Base-by-base conservation (phyloP, 2,797 vertebrate species). In the Glyptemys insculpta region DNA sequence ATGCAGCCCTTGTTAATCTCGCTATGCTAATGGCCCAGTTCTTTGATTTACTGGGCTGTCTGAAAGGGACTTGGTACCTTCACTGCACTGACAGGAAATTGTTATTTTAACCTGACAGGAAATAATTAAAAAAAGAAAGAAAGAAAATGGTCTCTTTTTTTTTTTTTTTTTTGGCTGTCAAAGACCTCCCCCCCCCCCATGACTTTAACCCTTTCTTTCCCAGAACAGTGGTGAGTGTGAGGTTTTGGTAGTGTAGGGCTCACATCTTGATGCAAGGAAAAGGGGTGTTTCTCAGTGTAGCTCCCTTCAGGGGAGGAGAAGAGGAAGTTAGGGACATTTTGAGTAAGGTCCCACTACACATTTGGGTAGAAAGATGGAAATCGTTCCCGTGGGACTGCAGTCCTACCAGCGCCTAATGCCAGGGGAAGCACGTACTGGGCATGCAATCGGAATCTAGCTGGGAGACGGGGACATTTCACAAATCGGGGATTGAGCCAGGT, bases 81-180 rank as follows among this genome's bases (percentile, higher is more conserved):
- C 97, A 12, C 83, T 98, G 98, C 98, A 97, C 97, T 95, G 97
- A 98, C 97, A 98, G 99, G 98, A 99, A 99, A 99, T 99, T 98
- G 99, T 99, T 99, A 98, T 98, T 99, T 99, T 99, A 99, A 99
- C 98, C 98, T 99, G 98, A 97, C 98, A 99, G 98, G 98, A 99
- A 99, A 99, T 98, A 99, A 99, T 99, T 98, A 99, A 97, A 98
- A 98, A 92, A 97, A 96, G 90, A 79, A 88, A 97, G 92, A 49
- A 92, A 88, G 49, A 85, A 37, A 59, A 50, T 59, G 41, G 3
- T 53, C 79, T 88, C 74, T 86, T 52, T 6, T 18, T 16, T 21
- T 7, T 53, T 19, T 15, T 23, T 72, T 37, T 68, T n/a, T 18
- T 62, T 31, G 12, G 1, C 57, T 52, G 80, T 44, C 11, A 2